Base-by-base conservation (phyloP, 2,797 vertebrate genomes). In the Sebastes vulpes region DNA sequence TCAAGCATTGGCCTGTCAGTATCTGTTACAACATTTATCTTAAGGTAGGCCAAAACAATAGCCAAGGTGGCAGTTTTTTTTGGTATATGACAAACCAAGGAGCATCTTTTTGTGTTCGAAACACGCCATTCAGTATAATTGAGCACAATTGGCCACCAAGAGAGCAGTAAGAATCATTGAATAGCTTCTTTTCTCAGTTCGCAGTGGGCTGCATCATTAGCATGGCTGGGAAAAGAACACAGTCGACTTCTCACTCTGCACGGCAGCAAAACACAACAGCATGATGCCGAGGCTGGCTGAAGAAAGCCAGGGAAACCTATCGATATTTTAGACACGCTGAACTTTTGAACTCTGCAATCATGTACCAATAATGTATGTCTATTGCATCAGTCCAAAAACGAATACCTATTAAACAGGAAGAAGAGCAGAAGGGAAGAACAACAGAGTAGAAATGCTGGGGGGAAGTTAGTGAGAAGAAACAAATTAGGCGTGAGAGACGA, bases 191-290 rank as follows among this genome's bases (percentile, higher is more conserved):
- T 32, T 42, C 35, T 77, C 65, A n/a, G n/a, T 65, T 72, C 63
- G 0, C 84, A 73, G 79, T 75, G 28, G 74, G 87, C 67, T 31
- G 31, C 63, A 70, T 87, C 84, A 82, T 90, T 84, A 86, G 70
- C 67, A 60, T 81, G 63, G 69, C 64, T 77, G 75, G 29, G 35
- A 61, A 83, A 76, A 70, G 72, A 87, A 75, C 74, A 84, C 67
- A 85, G 73, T 54, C 26, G 18, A 72, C 61, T 73, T 61, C 71
- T 82, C 66, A 77, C 79, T 81, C 75, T 35, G 81, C 69, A 52
- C 5, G 65, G 68, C 9, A 10, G 74, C 57, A 65, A 75, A 81
- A 81, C 77, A 81, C 72, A 63, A 16, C 71, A 68, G 77, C 81
- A 31, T 21, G 77, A 75, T 2, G 6, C 79, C 18, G 1, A 10